These are phyloP conservation scores for Nestor notabilis DNA, from an alignment of 2,113 vertebrate species.

Conservation along the genomic window DNA sequence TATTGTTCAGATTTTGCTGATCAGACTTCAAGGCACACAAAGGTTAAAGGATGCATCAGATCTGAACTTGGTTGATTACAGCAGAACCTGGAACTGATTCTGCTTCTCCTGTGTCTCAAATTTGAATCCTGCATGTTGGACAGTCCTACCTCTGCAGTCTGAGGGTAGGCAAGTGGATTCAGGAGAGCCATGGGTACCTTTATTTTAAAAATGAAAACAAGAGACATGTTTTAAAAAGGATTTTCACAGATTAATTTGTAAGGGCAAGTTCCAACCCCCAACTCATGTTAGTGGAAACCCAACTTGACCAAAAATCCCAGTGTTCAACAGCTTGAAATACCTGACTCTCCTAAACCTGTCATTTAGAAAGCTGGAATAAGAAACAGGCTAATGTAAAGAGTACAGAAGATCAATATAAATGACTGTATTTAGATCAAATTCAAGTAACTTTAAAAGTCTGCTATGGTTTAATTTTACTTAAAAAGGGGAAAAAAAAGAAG, in stretches of 20 bases:
- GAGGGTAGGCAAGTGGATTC: neutral
- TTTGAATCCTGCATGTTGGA: neutral
- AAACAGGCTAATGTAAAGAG: neutral
- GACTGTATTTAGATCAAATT: neutral
- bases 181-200: neutral
- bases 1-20: neutral
- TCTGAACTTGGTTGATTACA: neutral
- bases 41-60: neutral
- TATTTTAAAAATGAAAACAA: neutral
- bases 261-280: neutral
- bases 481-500: neutral
- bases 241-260: neutral
- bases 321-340: neutral
- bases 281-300: rapidly evolving
- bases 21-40: neutral
- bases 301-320: neutral
- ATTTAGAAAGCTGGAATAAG: neutral
- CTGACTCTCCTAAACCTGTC: neutral
- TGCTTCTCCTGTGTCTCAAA: neutral
- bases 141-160: neutral
- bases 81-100: neutral
- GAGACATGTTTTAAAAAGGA: rapidly evolving
- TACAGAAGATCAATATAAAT: neutral
- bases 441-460: neutral
- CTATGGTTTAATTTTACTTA: neutral